These are phyloP conservation scores for Villa cingulata DNA, from an alignment of 2,888 invertebrate species.

Conservation along the genomic window DNA sequence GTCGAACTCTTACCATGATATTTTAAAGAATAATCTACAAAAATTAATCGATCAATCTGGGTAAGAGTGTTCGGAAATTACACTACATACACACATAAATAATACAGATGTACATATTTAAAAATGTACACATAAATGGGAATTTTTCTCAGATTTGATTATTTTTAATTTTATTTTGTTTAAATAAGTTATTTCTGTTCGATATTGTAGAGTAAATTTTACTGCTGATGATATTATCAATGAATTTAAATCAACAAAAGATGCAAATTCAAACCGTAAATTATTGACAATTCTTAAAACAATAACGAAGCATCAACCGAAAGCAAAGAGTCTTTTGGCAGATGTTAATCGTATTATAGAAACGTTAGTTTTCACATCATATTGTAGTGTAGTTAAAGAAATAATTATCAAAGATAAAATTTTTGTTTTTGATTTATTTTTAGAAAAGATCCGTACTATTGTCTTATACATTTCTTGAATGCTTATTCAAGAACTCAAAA, in stretches of 20 bases:
- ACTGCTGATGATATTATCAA: slow-evolving; percentile 26
- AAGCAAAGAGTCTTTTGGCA: slow-evolving; percentile 20
- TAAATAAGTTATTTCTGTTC: background rate
- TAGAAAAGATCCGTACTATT: slow-evolving; percentile 31
- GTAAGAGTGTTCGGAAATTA: slow-evolving; percentile 17
- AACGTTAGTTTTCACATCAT: slow-evolving; percentile 22
- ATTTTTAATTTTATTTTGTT: too few species aligned
- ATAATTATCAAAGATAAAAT: too few species aligned
- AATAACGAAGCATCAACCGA: slow-evolving; percentile 26
- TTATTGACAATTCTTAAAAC: slow-evolving; percentile 25
- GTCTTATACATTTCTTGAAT: slow-evolving; percentile 26
- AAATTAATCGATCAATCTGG: slow-evolving; percentile 24
- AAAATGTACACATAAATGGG: too few species aligned
- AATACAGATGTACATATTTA: too few species aligned
- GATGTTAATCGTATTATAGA: slow-evolving; percentile 24
- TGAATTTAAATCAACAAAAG: slow-evolving; percentile 26
- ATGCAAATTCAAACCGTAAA: slow-evolving; percentile 23
- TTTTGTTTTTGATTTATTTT: background rate
- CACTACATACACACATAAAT: too few species aligned
- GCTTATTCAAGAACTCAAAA: slow-evolving; percentile 19
- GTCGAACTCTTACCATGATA: slow-evolving; percentile 15
- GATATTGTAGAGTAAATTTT: slow-evolving; percentile 21
- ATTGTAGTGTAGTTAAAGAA: too few species aligned
- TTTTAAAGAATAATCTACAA: slow-evolving; percentile 21
- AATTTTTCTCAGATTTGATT: too few species aligned